A percentile compares a stretch with the other conserved stretches of the same genome.
phyloP scores from a whole-genome alignment of 37 sponge, comb jelly and placozoan genomes.

The Hormiphora californensis region DNA sequence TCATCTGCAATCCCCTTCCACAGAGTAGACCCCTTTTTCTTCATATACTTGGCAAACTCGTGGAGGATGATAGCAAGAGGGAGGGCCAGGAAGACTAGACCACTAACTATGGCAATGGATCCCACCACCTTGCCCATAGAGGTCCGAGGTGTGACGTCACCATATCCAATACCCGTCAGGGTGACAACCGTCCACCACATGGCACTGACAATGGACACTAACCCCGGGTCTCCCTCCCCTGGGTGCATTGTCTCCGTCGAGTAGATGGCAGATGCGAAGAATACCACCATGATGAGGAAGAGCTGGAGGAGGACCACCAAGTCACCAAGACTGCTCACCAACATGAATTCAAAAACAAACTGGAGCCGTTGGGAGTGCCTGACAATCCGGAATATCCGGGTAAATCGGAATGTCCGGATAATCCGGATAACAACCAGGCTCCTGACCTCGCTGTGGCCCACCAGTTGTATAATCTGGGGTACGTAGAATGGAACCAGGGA shows the following conservation, averaged over 20 bases:
- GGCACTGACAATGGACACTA: background rate
- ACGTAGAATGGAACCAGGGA: background rate
- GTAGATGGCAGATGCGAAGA: background rate
- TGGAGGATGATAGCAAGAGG: background rate
- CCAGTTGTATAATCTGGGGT: background rate
- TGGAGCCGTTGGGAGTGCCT: background rate
- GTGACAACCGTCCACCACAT: background rate
- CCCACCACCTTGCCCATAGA: background rate
- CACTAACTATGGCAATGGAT: background rate
- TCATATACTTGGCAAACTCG: constrained; percentile 25
- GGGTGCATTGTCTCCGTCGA: background rate
- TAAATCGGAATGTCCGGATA: background rate
- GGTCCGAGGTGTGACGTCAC: background rate
- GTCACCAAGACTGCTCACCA: background rate
- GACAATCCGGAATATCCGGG: background rate
- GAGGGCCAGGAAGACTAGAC: background rate
- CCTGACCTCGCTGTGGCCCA: background rate
- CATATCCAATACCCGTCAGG: background rate
- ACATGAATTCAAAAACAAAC: background rate
- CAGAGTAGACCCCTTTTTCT: background rate
- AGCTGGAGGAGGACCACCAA: background rate
- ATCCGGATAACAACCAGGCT: constrained; percentile 8
- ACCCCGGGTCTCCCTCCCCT: background rate
- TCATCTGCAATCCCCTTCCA: background rate
- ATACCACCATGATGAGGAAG: background rate